Percentiles rank a stretch among this genome's conserved stretches.
Evolutionary conservation across 37 sponge, comb jelly and placozoan species (phyloP).

Genomic region (Mnemiopsis leidyi): DNA sequence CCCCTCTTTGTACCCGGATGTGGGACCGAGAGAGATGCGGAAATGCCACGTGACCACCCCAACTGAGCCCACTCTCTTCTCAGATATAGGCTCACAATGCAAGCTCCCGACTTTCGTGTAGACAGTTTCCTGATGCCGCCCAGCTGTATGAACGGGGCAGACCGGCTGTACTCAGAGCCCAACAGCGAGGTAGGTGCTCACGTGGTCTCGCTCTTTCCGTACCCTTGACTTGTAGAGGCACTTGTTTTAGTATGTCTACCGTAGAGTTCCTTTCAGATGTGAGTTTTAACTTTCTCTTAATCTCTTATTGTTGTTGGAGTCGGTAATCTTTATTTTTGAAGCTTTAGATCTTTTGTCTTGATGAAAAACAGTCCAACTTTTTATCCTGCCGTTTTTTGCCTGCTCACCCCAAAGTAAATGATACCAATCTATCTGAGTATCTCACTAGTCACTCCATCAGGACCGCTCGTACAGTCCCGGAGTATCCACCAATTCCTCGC

Average conservation of each 20-base stretch:
- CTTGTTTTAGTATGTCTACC: neutral
- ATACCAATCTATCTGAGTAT: too few species aligned
- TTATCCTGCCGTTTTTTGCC: too few species aligned
- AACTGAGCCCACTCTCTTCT: neutral
- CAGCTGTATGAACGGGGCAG: constrained; percentile 11
- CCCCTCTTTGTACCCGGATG: neutral
- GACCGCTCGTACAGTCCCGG: constrained; percentile 36
- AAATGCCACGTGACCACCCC: neutral
- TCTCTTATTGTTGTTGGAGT: too few species aligned
- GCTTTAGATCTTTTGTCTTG: too few species aligned
- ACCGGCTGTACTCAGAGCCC: constrained; percentile 4
- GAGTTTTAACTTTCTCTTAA: too few species aligned
- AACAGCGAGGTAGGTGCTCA: neutral
- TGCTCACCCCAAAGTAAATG: too few species aligned
- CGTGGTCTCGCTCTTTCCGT: too few species aligned
- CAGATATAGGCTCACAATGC: neutral
- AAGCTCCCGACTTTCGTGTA: constrained; percentile 18
- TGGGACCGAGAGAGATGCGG: neutral
- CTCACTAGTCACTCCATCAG: too few species aligned
- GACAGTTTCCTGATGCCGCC: constrained; percentile 26
- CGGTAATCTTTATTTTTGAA: too few species aligned
- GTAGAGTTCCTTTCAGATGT: neutral
- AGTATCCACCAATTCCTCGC: neutral
- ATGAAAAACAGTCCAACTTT: too few species aligned
- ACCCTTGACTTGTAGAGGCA: neutral